Evolutionary conservation across 2,113 vertebrate species (phyloP), one percentile per base, ranked within the genome.

Genomic region (Salvelinus alpinus): DNA sequence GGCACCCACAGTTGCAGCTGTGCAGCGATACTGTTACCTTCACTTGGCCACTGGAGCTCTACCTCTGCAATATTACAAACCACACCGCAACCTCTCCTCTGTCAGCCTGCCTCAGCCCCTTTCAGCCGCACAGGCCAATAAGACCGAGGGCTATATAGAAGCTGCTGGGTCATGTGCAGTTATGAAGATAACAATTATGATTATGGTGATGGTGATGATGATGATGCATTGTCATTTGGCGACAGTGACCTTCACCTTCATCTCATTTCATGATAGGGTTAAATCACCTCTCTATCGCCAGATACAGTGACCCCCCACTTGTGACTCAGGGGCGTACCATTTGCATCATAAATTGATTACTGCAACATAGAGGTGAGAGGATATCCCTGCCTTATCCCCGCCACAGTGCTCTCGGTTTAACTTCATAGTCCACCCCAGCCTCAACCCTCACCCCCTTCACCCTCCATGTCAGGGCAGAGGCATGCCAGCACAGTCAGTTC

Each of bases 21-120:
- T 76, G 88, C 77, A 59, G 78, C 44, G 90, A 91, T 92, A 88
- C 85, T 73, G 84, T 92, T 92, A 91, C 91, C 76, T 7, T 90
- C 87, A 88, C 89, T 89, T 88, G 89, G 89, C 91, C 76, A 47
- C 83, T 48, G 80, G 88, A 89, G 85, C 80, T 87, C 90, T 90
- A 85, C 85, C 83, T 89, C 89, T 86, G 89, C 91, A 91, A 82
- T 92, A 90, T 92, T 89, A 91, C 88, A 90, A 90, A 90, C 88
- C 82, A 62, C 79, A 88, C 84, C 84, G 51, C 87, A 85, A 75
- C 82, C 78, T 62, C 78, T 27, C 57, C 18, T 13, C n/a, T 62
- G 20, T 22, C 59, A 62, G 59, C 9, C 20, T 62, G 59, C 59
- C 59, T 22, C 59, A 62, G 59, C 59, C 59, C n/a, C 20, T 9